Evolutionary conservation across 2,888 invertebrate genomes (phyloP).

Genomic region (Cataglyphis albicans): DNA sequence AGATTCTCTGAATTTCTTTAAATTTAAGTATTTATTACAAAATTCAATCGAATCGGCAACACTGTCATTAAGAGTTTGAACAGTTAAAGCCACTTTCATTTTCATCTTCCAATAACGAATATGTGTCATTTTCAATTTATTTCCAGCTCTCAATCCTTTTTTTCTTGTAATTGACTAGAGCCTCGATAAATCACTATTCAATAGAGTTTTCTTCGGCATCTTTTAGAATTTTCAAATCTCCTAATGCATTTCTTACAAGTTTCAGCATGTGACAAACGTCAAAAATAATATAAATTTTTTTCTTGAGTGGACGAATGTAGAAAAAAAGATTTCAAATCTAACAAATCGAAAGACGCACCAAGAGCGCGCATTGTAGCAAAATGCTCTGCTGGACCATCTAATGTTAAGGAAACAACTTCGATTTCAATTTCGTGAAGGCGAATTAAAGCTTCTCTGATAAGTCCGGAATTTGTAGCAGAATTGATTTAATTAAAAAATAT

Average conservation of each 20-base stretch:
- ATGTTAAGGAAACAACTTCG: not conserved
- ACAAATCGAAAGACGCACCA: not conserved
- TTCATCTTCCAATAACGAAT: slow-evolving; percentile 47
- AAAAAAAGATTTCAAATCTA: not conserved
- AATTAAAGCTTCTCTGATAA: not conserved
- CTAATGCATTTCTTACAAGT: slow-evolving; percentile 16
- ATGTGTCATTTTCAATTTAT: not conserved
- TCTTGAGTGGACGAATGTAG: not conserved
- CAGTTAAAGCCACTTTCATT: slow-evolving; percentile 73
- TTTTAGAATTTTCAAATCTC: not conserved
- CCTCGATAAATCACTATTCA: slow-evolving; percentile 3
- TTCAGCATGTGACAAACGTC: slow-evolving; percentile 25
- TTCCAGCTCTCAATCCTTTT: not conserved
- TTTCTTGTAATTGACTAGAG: not conserved
- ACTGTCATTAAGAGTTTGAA: slow-evolving; percentile 72
- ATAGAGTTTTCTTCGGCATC: not conserved
- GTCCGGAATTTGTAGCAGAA: not conserved
- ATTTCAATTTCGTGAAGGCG: not conserved
- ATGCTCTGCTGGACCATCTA: not conserved
- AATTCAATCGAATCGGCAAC: slow-evolving; percentile 73
- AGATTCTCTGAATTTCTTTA: slow-evolving; percentile 46
- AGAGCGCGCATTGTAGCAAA: not conserved
- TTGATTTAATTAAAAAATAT: slow-evolving; percentile 34
- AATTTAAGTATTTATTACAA: slow-evolving; percentile 43
- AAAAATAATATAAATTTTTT: slow-evolving; percentile 11